Percentiles rank a stretch among this genome's conserved stretches.
phyloP scores from a whole-genome alignment of 2,888 invertebrate genomes.

The Drosophila lacicola region DNA sequence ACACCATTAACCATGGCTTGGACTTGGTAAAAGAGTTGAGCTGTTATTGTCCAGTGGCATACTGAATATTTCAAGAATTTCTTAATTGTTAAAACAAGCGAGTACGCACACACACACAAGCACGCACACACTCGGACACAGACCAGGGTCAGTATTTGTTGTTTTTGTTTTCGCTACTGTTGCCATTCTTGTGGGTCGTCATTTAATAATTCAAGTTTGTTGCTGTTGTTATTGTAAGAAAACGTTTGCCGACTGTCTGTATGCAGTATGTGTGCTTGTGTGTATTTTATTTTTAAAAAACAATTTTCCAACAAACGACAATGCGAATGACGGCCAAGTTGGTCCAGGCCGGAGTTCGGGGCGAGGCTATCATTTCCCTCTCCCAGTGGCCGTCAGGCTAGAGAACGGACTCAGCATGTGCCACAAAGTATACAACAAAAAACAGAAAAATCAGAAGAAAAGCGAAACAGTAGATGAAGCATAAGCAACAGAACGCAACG shows the following conservation, averaged over 20 bases:
- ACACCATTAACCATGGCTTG: conserved; percentile 18
- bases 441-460: conserved; percentile 44
- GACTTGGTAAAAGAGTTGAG: conserved; percentile 32
- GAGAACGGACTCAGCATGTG: conserved; percentile 68
- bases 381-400: conserved; percentile 35
- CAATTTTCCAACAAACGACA: conserved; percentile 70
- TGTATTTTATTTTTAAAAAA: conserved; percentile 69
- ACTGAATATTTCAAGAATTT: conserved; percentile 70
- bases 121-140: neutral
- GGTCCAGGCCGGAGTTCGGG: conserved; percentile 30
- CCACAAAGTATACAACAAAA: conserved; percentile 61
- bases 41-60: conserved; percentile 44
- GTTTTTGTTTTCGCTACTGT: conserved; percentile 28
- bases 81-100: conserved; percentile 67
- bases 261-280: conserved; percentile 16
- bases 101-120: conserved; percentile 17
- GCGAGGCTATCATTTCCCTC: conserved; percentile 3
- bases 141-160: conserved; percentile 41
- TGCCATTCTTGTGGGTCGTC: conserved; percentile 57
- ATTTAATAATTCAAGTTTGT: conserved; percentile 72
- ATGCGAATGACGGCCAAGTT: conserved; percentile 68
- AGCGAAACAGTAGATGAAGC: conserved; percentile 71
- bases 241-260: conserved; percentile 27
- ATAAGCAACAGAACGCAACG: conserved; percentile 69
- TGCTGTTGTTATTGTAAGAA: conserved; percentile 46